phyloP scores from a whole-genome alignment of 2,113 vertebrate species.

The Choloepus hoffmanni region DNA sequence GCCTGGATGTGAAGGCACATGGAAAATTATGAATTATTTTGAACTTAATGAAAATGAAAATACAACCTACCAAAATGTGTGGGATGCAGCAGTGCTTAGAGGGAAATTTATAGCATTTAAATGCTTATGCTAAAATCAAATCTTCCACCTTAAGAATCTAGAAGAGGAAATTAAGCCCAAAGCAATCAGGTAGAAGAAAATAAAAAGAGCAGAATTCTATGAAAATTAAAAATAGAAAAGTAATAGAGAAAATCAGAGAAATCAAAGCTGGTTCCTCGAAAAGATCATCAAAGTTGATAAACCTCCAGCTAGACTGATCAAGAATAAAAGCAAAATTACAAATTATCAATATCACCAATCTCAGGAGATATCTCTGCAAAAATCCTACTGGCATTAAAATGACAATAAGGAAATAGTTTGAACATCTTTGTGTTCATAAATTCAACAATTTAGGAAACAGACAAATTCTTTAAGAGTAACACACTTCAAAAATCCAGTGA shows the following conservation, averaged over 20 bases:
- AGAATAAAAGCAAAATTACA: background rate
- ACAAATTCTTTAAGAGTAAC: background rate
- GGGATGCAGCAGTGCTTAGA: no score
- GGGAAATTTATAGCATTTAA: background rate
- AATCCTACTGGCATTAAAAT: background rate
- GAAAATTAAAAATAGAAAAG: constrained; percentile 7
- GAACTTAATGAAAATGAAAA: no score
- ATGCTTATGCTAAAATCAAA: background rate
- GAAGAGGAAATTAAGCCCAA: background rate
- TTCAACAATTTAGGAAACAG: background rate
- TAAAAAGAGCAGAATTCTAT: background rate
- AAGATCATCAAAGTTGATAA: background rate
- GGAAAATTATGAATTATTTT: no score
- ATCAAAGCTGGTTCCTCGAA: background rate
- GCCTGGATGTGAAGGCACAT: background rate
- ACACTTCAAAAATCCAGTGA: background rate
- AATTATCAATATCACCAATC: background rate
- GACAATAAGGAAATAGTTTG: background rate
- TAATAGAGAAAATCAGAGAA: background rate
- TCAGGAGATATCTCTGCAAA: background rate
- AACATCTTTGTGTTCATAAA: background rate
- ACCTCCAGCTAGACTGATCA: background rate
- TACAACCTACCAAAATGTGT: no score
- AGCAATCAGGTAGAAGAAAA: background rate
- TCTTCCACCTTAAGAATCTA: background rate